These are phyloP conservation scores for Petaurus breviceps DNA, from an alignment of 2,113 vertebrate genomes.

Conservation along the genomic window DNA sequence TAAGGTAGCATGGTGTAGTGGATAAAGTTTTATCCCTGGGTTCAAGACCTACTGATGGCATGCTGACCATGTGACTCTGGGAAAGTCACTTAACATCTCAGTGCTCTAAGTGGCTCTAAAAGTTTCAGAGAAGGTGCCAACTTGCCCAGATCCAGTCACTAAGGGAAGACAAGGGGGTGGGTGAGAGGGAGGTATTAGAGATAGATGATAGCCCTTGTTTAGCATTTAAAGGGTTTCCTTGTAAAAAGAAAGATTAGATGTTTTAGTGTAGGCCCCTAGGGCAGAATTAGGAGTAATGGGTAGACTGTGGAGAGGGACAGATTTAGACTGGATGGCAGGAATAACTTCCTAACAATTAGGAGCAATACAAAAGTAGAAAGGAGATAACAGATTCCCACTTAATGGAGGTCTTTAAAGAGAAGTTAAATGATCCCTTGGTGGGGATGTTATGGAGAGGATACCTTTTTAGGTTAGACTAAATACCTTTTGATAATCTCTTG, in stretches of 20 bases:
- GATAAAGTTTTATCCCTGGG: no score
- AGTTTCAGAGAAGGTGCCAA: neutral
- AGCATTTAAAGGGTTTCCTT: neutral
- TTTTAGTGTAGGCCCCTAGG: neutral
- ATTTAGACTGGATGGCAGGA: neutral
- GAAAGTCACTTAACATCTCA: neutral
- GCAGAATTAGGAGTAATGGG: neutral
- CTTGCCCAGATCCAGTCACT: neutral
- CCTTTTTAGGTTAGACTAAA: neutral
- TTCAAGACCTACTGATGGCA: neutral
- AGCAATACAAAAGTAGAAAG: neutral
- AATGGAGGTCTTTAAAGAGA: neutral
- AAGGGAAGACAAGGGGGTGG: neutral
- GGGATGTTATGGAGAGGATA: neutral
- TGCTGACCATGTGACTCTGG: neutral
- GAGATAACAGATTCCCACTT: neutral
- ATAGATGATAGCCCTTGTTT: neutral
- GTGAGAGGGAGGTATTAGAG: neutral
- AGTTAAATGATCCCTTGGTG: neutral
- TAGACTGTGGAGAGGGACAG: neutral
- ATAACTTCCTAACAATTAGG: neutral
- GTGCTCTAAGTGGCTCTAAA: neutral
- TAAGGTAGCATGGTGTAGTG: no score
- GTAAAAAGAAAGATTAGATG: neutral
- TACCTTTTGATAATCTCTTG: neutral